Evolutionary conservation across 2,888 invertebrate genomes (phyloP).

Genomic region (Drosophila cognata): DNA sequence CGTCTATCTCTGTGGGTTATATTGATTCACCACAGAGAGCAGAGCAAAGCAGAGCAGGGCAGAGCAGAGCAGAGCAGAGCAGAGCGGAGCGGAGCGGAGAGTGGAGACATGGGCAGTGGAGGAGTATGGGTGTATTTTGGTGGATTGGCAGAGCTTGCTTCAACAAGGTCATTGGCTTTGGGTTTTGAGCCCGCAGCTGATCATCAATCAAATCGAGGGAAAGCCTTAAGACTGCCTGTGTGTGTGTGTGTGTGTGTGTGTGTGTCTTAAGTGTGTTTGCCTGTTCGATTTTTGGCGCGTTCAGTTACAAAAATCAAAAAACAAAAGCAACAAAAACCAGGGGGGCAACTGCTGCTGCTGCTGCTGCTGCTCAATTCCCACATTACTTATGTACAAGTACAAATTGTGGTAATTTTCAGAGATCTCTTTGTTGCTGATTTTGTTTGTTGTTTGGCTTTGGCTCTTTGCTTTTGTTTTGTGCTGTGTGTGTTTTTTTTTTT

Average conservation of each 20-base stretch:
- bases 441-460: slow-evolving; percentile 39
- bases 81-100: background rate
- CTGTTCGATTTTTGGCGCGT: slow-evolving; percentile 74
- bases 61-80: background rate
- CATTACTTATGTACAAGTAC: slow-evolving; percentile 82
- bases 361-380: slow-evolving; percentile 68
- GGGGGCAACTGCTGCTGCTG: slow-evolving; percentile 17
- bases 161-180: slow-evolving; percentile 77
- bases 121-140: background rate
- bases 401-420: slow-evolving; percentile 81
- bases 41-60: background rate
- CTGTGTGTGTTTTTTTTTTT: background rate
- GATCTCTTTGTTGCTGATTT: slow-evolving; percentile 75
- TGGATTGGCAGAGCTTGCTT: slow-evolving; percentile 15
- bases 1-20: slow-evolving; percentile 53
- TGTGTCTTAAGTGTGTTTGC: slow-evolving; percentile 73
- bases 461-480: slow-evolving; percentile 27
- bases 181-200: slow-evolving; percentile 60
- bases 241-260: slow-evolving; percentile 25
- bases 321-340: slow-evolving; percentile 44
- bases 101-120: slow-evolving; percentile 7
- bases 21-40: slow-evolving; percentile 63
- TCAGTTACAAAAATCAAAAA: slow-evolving; percentile 45
- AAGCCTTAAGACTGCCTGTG: slow-evolving; percentile 46
- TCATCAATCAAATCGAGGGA: slow-evolving; percentile 76